These are phyloP conservation scores for Pteromalus puparum DNA, from an alignment of 1,140 invertebrate species.

Conservation along the genomic window DNA sequence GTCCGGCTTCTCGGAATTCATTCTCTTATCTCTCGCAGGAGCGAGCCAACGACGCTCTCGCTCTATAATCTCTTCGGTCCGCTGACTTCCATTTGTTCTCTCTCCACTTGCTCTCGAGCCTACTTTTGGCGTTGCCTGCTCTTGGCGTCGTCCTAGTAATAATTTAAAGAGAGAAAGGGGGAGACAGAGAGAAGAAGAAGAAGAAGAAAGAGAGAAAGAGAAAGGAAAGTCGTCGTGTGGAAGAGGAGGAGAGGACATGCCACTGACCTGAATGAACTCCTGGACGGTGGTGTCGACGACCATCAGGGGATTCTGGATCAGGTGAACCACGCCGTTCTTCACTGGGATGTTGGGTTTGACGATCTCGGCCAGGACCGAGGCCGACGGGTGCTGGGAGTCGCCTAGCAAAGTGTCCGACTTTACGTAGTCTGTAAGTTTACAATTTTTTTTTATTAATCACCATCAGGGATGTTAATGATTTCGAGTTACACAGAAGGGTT, in stretches of 20 bases:
- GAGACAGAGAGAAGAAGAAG: background rate
- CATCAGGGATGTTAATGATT: background rate
- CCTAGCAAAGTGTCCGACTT: slow-evolving; percentile 91
- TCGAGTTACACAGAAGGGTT: background rate
- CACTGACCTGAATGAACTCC: slow-evolving; percentile 89
- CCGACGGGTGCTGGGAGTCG: slow-evolving; percentile 83
- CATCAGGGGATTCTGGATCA: slow-evolving; percentile 93
- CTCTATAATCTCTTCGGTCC: background rate
- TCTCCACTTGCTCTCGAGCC: background rate
- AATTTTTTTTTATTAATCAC: background rate
- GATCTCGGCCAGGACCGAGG: slow-evolving; percentile 90
- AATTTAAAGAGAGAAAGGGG: background rate
- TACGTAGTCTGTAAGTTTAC: slow-evolving; percentile 83
- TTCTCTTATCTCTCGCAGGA: background rate
- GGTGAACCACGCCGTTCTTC: slow-evolving; percentile 92
- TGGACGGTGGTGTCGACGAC: slow-evolving; percentile 89
- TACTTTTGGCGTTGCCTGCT: background rate
- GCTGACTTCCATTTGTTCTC: background rate
- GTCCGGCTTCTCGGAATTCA: background rate
- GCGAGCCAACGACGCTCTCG: background rate
- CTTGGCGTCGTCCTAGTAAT: background rate
- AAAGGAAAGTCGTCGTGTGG: background rate
- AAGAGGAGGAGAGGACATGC: background rate
- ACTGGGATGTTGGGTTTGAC: slow-evolving; percentile 94
- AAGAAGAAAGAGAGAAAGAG: background rate